Evolutionary conservation across 2,797 vertebrate species (phyloP).

Genomic region (Aulostomus chinensis): DNA sequence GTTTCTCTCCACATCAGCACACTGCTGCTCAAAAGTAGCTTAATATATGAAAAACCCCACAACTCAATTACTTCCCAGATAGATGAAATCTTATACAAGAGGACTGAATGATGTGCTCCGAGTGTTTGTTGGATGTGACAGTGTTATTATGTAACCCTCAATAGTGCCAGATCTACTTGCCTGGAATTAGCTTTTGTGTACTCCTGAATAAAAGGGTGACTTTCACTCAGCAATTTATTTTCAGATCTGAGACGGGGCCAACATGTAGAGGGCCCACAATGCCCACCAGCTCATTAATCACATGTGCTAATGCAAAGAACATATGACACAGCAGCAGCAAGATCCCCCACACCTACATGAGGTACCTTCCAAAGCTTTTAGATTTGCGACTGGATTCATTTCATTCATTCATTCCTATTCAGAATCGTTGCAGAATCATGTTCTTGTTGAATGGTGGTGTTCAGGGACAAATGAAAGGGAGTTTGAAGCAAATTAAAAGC

Average conservation of each 20-base stretch:
- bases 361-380: too few species aligned
- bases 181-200: constrained; percentile 1
- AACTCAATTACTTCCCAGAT: too few species aligned
- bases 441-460: too few species aligned
- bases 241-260: constrained; percentile 6
- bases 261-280: neutral
- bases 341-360: too few species aligned
- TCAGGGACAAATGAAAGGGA: too few species aligned
- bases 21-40: constrained; percentile 8
- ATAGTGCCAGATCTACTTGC: constrained; percentile 9
- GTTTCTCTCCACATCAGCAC: constrained; percentile 8
- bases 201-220: constrained; percentile 1
- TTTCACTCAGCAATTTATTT: constrained; percentile 1
- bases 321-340: too few species aligned
- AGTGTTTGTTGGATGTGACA: constrained; percentile 22
- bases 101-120: constrained; percentile 22
- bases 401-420: too few species aligned
- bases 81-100: constrained; percentile 16
- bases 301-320: too few species aligned
- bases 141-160: constrained; percentile 29
- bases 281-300: constrained; percentile 3
- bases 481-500: too few species aligned
- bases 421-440: too few species aligned
- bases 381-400: too few species aligned
- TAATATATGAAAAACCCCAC: too few species aligned